These are phyloP conservation scores for Alectura lathami DNA, from an alignment of 2,113 vertebrate species.

Conservation along the genomic window DNA sequence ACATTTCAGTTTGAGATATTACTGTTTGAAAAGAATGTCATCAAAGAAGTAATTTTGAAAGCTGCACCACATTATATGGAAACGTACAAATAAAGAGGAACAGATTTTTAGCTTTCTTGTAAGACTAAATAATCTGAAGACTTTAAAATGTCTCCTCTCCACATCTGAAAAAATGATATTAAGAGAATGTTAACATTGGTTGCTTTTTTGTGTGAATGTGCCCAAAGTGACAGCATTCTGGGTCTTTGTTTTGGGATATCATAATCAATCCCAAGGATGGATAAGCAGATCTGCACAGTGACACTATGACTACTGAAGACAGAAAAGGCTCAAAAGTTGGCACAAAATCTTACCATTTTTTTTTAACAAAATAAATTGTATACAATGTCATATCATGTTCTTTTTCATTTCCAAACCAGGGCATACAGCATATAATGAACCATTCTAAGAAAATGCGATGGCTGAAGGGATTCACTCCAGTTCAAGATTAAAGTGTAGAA, in stretches of 20 bases:
- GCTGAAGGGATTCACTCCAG: slow-evolving; percentile 34
- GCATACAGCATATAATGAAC: slow-evolving; percentile 39
- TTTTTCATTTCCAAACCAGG: slow-evolving; percentile 41
- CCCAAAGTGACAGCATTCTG: slow-evolving; percentile 69
- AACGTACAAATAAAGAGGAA: not conserved
- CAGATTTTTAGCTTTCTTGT: slow-evolving; percentile 31
- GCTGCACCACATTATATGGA: not conserved
- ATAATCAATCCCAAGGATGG: slow-evolving; percentile 65
- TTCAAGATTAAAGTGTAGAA: slow-evolving; percentile 66
- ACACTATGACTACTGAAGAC: slow-evolving; percentile 44
- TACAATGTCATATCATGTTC: not conserved
- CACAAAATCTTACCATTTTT: slow-evolving; percentile 15
- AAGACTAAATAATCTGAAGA: slow-evolving; percentile 33
- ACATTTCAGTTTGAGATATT: slow-evolving; percentile 34
- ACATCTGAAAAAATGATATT: slow-evolving; percentile 36
- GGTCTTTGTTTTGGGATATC: slow-evolving; percentile 74
- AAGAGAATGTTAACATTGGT: slow-evolving; percentile 55
- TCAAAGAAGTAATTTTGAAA: slow-evolving; percentile 45
- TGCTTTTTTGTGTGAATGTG: slow-evolving; percentile 58
- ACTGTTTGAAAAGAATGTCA: slow-evolving; percentile 24
- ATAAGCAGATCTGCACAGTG: slow-evolving; percentile 67
- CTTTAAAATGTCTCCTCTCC: slow-evolving; percentile 29
- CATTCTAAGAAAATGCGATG: slow-evolving; percentile 54
- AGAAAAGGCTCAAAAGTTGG: slow-evolving; percentile 58
- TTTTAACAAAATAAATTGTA: slow-evolving; percentile 57